Base-by-base conservation (phyloP, 2,888 invertebrate genomes). In the Therioaphis trifolii region DNA sequence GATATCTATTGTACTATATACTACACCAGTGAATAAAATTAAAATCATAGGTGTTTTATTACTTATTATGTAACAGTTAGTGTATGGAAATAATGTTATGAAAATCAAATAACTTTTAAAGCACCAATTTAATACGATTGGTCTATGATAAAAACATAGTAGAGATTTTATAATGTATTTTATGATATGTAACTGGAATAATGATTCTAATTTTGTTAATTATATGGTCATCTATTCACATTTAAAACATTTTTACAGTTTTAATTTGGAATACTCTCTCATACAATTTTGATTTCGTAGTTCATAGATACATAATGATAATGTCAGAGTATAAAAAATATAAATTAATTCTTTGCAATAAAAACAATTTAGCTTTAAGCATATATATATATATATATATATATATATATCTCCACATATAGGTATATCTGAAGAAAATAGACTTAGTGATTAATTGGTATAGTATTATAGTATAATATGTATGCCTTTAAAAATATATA, bases 31-130 rank as follows among this genome's bases (percentile, higher is more conserved):
- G 29, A 63, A 63, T 27, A 21, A 21, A 35, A 66, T 52, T 66
- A 49, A 66, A 66, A 79, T 9, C n/a, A 14, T n/a, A 18, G 24
- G 78, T 15, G 66, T 66, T 49, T 49, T 79, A 75, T 21, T 40
- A 43, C 46, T 11, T 5, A 49, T 69, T 69, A 69, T 29, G 55
- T n/a, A 69, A 79, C n/a, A 49, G 9, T 1, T 40, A 21, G 35
- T 46, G 61, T 24, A n/a, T 35, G 18, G n/a, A 29, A 15, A 46
- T 46, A 21, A 43, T 9, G 4, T 0, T 4, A 66, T 21, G 27
- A 58, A 43, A 75, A 75, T 58, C 5, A 18, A 74, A 61, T 29
- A 29, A 24, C 21, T n/a, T 63, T 66, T 27, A 21, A 49, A 46
- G n/a, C n/a, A 15, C 5, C 9, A n/a, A n/a, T 21, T n/a, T 29